Base-by-base conservation (phyloP, 2,888 invertebrate species). In the Melieria picta region DNA sequence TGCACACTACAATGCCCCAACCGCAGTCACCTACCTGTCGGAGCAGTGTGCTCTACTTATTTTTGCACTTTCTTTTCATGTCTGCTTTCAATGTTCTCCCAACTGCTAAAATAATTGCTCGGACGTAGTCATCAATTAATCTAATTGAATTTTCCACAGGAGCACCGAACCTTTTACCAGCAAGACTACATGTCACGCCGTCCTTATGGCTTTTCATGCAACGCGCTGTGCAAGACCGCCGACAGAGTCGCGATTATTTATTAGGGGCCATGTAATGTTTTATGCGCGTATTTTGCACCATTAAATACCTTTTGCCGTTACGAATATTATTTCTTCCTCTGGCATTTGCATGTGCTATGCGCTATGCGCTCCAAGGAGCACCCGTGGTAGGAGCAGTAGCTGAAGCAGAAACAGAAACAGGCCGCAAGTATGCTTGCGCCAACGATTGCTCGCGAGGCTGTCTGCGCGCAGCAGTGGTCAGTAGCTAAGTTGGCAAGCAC, bases 211-310 rank as follows among this genome's bases (percentile, higher is more conserved):
- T 30, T 30, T 30, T 30, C 43, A 58, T 42, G 2, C 58, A 56
- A n/a, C 48, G n/a, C 48, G 61, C 67, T 42, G 47, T 7, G 62
- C 50, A 57, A 64, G 46, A 56, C 68, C 52, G 65, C 72, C 69
- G 68, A 68, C 78, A 76, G 76, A 76, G 78, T 77, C 77, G 77
- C 79, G 83, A 84, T 84, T 84, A 83, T 83, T 83, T 84, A 83
- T 83, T 84, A 80, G 83, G 83, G 80, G 80, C 81, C 79, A 78
- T 81, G 82, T 84, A 84, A 84, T 83, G 80, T 82, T 84, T 83
- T 83, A 83, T 83, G 81, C 83, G 82, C 77, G 77, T 81, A 77
- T 79, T 76, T 66, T 72, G 73, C 71, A 58, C 72, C 65, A 79
- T 78, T 81, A 82, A 82, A 82, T 81, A 80, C 80, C 81, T 81